Conservation (phyloP, 2,797 vertebrate genomes). For the Uromys caudimaculatus region DNA sequence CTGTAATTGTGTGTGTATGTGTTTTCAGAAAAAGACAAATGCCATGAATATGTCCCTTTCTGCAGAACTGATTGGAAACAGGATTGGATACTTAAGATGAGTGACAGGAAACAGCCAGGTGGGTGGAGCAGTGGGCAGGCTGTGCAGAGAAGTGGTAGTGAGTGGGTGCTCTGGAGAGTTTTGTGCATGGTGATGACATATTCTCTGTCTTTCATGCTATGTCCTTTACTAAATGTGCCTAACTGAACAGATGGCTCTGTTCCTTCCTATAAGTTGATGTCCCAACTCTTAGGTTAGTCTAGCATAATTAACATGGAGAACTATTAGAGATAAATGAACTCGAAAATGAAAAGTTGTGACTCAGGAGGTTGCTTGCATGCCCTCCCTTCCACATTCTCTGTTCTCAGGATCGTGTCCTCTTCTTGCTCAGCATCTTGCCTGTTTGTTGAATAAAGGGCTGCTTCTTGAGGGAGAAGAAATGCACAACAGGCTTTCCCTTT, state of each 20-base stretch:
- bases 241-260: not conserved
- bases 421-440: not conserved
- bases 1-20: not conserved
- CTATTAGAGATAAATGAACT: not conserved
- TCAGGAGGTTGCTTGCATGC: not conserved
- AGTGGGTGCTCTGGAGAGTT: not conserved
- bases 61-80: not conserved
- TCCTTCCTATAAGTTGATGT: constrained; percentile 38
- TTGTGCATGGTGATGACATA: not conserved
- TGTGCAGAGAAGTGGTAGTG: not conserved
- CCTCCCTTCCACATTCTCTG: not conserved
- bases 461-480: not conserved
- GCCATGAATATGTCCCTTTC: not conserved
- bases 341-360: not conserved
- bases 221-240: not conserved
- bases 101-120: not conserved
- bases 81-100: not conserved
- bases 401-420: not conserved
- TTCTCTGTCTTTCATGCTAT: not conserved
- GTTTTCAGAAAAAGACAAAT: constrained; percentile 54
- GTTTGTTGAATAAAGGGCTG: not conserved
- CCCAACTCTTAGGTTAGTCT: constrained; percentile 42
- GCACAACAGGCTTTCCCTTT: not conserved
- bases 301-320: not conserved
- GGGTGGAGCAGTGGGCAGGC: not conserved